Evolutionary conservation across 2,113 vertebrate species (phyloP), one percentile per base, ranked within the genome.

Genomic region (Lynx canadensis): DNA sequence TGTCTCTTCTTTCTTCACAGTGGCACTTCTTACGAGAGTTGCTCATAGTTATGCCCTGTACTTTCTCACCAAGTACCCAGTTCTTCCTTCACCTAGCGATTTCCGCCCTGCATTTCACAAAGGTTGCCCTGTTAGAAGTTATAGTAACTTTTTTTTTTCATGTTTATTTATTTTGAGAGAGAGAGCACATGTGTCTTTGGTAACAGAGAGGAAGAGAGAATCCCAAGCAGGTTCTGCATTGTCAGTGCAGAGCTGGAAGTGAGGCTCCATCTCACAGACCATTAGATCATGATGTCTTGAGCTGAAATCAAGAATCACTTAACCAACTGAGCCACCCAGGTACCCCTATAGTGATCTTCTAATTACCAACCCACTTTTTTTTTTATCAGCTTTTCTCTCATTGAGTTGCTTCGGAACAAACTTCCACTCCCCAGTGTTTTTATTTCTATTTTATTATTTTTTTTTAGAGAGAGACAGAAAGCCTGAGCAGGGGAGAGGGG

Each of bases 51-150:
- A 48, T 97, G 73, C 69, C 33, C 13, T 74, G 15, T 84, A 80
- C 19, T 81, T 95, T 91, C 38, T 96, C 8, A 80, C 57, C 8
- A 73, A 11, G 73, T 9, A 48, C 60, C 87, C 15, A 41, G 19
- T 65, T 92, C 45, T 96, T 95, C 8, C 45, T 96, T 95, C 8
- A 48, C 23, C 33, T 89, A 31, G 41, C 50, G 27, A 78, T 96
- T 89, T 89, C 50, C 23, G 29, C 25, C 7, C n/a, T 66, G 18
- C 29, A 91, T 95, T 84, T 96, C 33, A 63, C 29, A 94, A 52
- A 95, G 92, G 50, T 90, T 87, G 36, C 33, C 73, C 16, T 71
- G 7, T 33, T 73, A 85, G 18, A 92, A 90, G 73, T 76, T 95
- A 89, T 3, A 82, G 21, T 89, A 50, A 69, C n/a, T 8, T 84